A percentile compares a stretch with the other conserved stretches of the same genome.
Conservation (phyloP, 1,140 invertebrate species). For the Macrobrachium nipponense region DNA sequence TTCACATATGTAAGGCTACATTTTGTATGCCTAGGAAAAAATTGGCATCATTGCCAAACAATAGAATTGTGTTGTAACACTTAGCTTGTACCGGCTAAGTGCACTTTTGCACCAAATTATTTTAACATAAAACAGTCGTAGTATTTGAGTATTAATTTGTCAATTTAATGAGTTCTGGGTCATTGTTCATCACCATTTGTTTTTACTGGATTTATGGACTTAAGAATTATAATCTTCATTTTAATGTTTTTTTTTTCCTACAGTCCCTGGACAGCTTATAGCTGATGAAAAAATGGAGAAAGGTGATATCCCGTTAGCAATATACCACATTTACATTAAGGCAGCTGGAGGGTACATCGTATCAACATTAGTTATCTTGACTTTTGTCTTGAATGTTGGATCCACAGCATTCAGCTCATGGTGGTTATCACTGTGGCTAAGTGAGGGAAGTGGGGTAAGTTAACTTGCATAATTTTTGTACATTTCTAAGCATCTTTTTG, state of each 20-base stretch:
- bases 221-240: background rate
- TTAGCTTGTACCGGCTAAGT: no score
- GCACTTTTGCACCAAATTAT: no score
- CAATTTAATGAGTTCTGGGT: no score
- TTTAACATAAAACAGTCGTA: no score
- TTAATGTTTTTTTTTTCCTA: background rate
- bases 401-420: slow-evolving; percentile 75
- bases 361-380: slow-evolving; percentile 71
- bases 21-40: no score
- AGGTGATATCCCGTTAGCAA: slow-evolving; percentile 70
- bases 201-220: no score
- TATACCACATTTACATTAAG: slow-evolving; percentile 73
- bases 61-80: no score
- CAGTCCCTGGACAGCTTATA: slow-evolving; percentile 67
- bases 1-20: no score
- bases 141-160: no score
- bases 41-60: no score
- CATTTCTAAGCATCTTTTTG: slow-evolving; percentile 18
- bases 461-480: background rate
- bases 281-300: slow-evolving; percentile 70
- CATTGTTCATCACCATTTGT: no score
- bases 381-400: slow-evolving; percentile 74
- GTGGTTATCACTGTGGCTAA: slow-evolving; percentile 79
- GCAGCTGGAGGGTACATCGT: slow-evolving; percentile 75
- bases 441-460: slow-evolving; percentile 69